Evolutionary conservation across 2,797 vertebrate species (phyloP).

Genomic region (Hozukius guyotensis): DNA sequence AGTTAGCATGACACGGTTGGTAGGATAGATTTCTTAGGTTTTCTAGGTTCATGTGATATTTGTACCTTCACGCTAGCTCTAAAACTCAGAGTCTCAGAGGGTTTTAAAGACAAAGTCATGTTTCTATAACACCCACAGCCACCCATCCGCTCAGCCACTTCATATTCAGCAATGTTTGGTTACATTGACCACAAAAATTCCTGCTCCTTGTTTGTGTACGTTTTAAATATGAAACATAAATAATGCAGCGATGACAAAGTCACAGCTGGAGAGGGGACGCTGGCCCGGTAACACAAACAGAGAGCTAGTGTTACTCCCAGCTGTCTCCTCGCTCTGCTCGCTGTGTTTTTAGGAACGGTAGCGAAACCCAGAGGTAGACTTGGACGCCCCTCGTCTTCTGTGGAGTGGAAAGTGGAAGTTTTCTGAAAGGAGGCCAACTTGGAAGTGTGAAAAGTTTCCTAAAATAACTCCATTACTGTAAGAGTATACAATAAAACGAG

Average conservation of each 20-base stretch:
- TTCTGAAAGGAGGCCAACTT: slow-evolving; percentile 23
- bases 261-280: not conserved
- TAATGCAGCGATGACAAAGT: slow-evolving; percentile 36
- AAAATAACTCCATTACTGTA: slow-evolving; percentile 32
- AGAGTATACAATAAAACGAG: slow-evolving; percentile 17
- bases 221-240: slow-evolving; percentile 55
- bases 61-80: not conserved
- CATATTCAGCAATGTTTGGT: slow-evolving; percentile 47
- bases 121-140: slow-evolving; percentile 20
- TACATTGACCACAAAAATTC: slow-evolving; percentile 28
- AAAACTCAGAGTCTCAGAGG: no score
- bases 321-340: slow-evolving; percentile 9
- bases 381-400: slow-evolving; percentile 22
- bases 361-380: slow-evolving; percentile 18
- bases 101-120: slow-evolving; percentile 30
- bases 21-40: no score
- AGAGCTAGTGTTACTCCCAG: slow-evolving; percentile 13
- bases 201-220: slow-evolving; percentile 29
- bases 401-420: slow-evolving; percentile 42
- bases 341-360: slow-evolving; percentile 31
- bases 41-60: no score
- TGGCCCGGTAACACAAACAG: slow-evolving; percentile 40
- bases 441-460: slow-evolving; percentile 25
- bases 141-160: not conserved
- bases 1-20: no score